Percentiles rank a stretch among this genome's conserved stretches.
phyloP scores from a whole-genome alignment of 2,797 vertebrate species.

The Carduelis carduelis region DNA sequence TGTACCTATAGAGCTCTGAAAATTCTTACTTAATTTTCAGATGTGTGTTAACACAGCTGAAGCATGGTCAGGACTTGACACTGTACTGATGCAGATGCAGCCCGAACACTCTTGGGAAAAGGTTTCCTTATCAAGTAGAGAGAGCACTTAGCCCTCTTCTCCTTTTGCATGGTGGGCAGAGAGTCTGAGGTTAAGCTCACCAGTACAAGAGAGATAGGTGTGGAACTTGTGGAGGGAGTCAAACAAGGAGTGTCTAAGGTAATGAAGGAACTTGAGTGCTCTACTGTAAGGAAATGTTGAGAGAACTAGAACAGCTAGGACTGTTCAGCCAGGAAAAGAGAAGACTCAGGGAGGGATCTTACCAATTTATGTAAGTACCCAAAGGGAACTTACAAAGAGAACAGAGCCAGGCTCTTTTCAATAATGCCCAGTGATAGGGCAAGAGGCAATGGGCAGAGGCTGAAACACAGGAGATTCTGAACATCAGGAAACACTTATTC shows the following conservation, averaged over 20 bases:
- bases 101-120: not conserved
- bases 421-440: not conserved
- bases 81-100: not conserved
- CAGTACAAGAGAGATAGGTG: not conserved
- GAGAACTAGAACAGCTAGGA: too few relatives aligned
- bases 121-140: not conserved
- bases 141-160: not conserved
- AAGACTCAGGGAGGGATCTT: not conserved
- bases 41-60: not conserved
- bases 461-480: not conserved
- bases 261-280: not conserved
- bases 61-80: not conserved
- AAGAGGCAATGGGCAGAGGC: not conserved
- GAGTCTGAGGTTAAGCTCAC: not conserved
- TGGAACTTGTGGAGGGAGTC: not conserved
- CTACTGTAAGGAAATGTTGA: accelerated
- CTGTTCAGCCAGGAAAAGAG: not conserved
- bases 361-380: accelerated
- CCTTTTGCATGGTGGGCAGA: not conserved
- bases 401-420: not conserved
- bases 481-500: not conserved
- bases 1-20: not conserved
- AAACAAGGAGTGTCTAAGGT: not conserved
- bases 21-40: not conserved
- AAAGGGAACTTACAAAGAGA: not conserved